Evolutionary conservation across 2,888 invertebrate genomes (phyloP).

Genomic region (Erebia aethiops): DNA sequence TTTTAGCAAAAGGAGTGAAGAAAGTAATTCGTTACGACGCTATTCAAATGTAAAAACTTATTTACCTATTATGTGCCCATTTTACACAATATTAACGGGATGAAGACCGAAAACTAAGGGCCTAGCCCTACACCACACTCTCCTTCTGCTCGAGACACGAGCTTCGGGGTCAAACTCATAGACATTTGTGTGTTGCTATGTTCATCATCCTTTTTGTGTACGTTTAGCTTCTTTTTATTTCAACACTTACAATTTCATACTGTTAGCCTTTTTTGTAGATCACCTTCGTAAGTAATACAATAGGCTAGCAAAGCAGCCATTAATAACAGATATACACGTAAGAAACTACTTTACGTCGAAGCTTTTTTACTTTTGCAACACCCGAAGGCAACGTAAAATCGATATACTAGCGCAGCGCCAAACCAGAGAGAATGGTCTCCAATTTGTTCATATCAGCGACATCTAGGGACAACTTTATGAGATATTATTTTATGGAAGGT

Average conservation of each 20-base stretch:
- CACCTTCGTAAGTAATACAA: not conserved
- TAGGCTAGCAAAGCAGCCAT: not conserved
- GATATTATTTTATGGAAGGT: not conserved
- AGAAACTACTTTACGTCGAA: slow-evolving; percentile 35
- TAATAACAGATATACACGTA: not conserved
- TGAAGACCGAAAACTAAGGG: slow-evolving; percentile 79
- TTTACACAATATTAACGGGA: slow-evolving; percentile 75
- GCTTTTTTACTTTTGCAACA: slow-evolving; percentile 66
- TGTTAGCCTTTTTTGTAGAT: not conserved
- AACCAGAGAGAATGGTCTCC: slow-evolving; percentile 61
- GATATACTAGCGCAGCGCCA: slow-evolving; percentile 78
- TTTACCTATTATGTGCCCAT: slow-evolving; percentile 83
- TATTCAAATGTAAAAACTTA: slow-evolving; percentile 53
- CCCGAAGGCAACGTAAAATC: slow-evolving; percentile 64
- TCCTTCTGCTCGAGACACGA: slow-evolving; percentile 80
- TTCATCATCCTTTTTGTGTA: slow-evolving; percentile 24
- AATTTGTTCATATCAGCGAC: slow-evolving; percentile 52
- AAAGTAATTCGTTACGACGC: slow-evolving; percentile 31
- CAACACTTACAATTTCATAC: not conserved
- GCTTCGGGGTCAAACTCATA: slow-evolving; percentile 84
- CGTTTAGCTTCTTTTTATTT: slow-evolving; percentile 19
- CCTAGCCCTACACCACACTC: slow-evolving; percentile 80
- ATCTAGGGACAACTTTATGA: slow-evolving; percentile 53
- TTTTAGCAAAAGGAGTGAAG: slow-evolving; percentile 38
- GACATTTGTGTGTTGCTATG: slow-evolving; percentile 76